A percentile compares a stretch with the other conserved stretches of the same genome.
Conservation (phyloP, 2,113 vertebrate species). For the Poecilia latipinna region DNA sequence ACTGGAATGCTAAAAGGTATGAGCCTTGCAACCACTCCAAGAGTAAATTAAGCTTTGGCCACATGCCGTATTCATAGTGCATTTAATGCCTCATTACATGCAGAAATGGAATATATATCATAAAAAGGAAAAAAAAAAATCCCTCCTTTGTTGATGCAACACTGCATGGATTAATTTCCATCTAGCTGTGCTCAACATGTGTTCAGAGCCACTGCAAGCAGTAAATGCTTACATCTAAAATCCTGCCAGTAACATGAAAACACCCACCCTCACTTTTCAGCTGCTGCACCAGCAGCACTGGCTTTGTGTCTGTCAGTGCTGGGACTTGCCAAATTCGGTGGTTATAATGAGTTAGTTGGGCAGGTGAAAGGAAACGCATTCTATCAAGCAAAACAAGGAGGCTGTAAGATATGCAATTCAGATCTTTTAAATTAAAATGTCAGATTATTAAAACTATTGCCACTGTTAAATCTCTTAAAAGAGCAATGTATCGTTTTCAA, state of each 20-base stretch:
- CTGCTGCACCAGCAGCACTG: conserved; percentile 48
- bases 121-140: conserved; percentile 32
- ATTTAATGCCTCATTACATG: conserved; percentile 39
- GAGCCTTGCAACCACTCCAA: conserved; percentile 1
- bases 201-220: conserved; percentile 53
- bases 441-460: conserved; percentile 19
- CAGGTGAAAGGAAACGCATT: conserved; percentile 35
- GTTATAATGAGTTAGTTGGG: conserved; percentile 49
- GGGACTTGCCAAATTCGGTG: conserved; percentile 58
- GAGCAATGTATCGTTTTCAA: neutral
- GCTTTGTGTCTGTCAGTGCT: conserved; percentile 50
- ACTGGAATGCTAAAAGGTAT: conserved; percentile 13
- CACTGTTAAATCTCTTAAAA: neutral
- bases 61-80: conserved; percentile 28
- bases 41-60: conserved; percentile 16
- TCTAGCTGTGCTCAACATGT: conserved; percentile 44
- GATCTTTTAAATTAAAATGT: conserved; percentile 32
- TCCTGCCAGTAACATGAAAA: conserved; percentile 66
- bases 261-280: conserved; percentile 56
- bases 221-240: conserved; percentile 62
- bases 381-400: conserved; percentile 27
- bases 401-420: neutral
- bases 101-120: conserved; percentile 24
- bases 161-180: conserved; percentile 61
- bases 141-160: conserved; percentile 48